Conservation (phyloP, 2,888 invertebrate genomes). For the Cryptocephalus moraei region DNA sequence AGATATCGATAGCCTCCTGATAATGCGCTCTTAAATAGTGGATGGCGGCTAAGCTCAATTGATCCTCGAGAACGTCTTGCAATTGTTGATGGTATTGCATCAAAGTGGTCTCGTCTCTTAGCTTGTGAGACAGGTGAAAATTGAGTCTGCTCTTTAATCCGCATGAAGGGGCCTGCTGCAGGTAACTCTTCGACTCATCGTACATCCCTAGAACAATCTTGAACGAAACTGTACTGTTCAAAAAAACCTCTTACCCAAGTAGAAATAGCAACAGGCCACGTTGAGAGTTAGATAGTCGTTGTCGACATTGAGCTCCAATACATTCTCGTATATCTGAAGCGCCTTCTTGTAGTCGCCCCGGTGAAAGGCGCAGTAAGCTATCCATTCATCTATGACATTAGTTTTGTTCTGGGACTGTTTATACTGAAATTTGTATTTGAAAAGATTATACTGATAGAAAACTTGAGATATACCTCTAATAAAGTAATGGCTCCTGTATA, state of each 20-base stretch:
- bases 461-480: constrained; percentile 75
- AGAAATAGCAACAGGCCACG: constrained; percentile 91
- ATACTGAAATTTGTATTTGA: constrained; percentile 36
- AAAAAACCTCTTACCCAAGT: constrained; percentile 54
- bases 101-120: constrained; percentile 76
- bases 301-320: constrained; percentile 44
- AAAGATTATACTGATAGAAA: constrained; percentile 23
- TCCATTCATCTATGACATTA: constrained; percentile 66
- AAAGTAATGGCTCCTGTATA: constrained; percentile 91
- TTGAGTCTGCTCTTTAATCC: constrained; percentile 64
- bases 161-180: constrained; percentile 49
- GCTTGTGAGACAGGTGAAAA: constrained; percentile 90
- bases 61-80: constrained; percentile 86
- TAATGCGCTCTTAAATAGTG: constrained; percentile 95
- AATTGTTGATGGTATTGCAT: constrained; percentile 77
- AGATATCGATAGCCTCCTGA: constrained; percentile 97
- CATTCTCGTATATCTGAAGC: constrained; percentile 56
- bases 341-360: constrained; percentile 85
- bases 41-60: constrained; percentile 88
- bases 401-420: constrained; percentile 43
- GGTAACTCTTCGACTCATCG: constrained; percentile 55
- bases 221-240: background rate
- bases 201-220: constrained; percentile 49
- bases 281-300: constrained; percentile 61
- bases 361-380: constrained; percentile 93